A percentile compares a stretch with the other conserved stretches of the same genome.
phyloP scores from a whole-genome alignment of 2,888 invertebrate genomes.

The Ferrisia virgata region DNA sequence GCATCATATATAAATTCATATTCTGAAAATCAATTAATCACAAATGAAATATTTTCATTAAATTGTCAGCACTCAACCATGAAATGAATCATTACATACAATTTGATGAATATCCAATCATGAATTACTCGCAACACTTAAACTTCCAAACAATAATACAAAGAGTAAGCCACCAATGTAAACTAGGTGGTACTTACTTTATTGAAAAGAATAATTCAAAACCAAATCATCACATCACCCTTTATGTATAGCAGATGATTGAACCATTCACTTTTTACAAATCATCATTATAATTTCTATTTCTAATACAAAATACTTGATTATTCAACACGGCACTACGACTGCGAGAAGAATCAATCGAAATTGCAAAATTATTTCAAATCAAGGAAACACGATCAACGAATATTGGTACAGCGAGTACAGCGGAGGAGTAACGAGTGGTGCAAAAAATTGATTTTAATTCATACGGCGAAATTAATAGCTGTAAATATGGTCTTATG shows the following conservation, averaged over 20 bases:
- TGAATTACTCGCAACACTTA: neutral
- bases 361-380: neutral
- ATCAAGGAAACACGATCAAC: slow-evolving; percentile 11
- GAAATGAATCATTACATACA: neutral
- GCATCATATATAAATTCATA: neutral
- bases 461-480: slow-evolving; percentile 20
- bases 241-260: neutral
- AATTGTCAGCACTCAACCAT: neutral
- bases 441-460: neutral
- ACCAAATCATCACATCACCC: neutral
- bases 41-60: neutral
- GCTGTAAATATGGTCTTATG: neutral
- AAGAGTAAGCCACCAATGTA: too few relatives aligned
- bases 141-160: too few relatives aligned
- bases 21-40: neutral
- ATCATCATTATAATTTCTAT: neutral
- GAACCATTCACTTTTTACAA: neutral
- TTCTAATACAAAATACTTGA: neutral
- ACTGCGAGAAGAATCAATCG: neutral
- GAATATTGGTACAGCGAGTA: neutral
- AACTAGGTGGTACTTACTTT: neutral
- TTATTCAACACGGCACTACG: neutral
- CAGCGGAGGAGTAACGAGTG: too few relatives aligned
- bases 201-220: neutral
- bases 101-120: neutral